Conservation (phyloP, 2,113 vertebrate genomes). For the Sceloporus tristichus region DNA sequence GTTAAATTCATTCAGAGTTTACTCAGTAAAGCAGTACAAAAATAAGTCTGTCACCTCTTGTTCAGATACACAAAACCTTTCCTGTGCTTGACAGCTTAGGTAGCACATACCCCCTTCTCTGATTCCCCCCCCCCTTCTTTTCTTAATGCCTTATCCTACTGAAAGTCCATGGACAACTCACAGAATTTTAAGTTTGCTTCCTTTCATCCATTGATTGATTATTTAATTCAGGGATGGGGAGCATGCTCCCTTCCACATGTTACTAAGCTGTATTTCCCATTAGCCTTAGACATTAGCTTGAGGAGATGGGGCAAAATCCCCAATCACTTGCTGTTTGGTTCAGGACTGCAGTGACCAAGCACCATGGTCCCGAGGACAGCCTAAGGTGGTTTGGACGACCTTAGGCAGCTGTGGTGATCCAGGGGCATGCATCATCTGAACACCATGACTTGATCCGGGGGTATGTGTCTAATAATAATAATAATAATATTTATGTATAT, state of each 20-base stretch:
- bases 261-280: neutral
- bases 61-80: conserved; percentile 19
- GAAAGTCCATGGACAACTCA: neutral
- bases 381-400: too few species aligned
- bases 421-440: too few species aligned
- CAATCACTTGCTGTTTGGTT: too few species aligned
- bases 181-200: neutral
- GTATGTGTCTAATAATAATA: too few species aligned
- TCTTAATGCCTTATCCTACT: neutral
- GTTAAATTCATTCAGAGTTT: conserved; percentile 45
- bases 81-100: conserved; percentile 19
- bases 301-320: too few species aligned
- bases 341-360: too few species aligned
- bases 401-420: too few species aligned
- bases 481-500: too few species aligned
- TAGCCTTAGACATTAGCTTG: too few species aligned
- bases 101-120: neutral
- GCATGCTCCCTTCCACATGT: neutral
- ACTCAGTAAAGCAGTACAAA: neutral
- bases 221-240: neutral
- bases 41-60: neutral
- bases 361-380: too few species aligned
- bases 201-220: neutral
- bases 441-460: too few species aligned
- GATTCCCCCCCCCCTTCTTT: neutral